Base-by-base conservation (phyloP, 1,140 invertebrate species). In the Bombus soroeensis region DNA sequence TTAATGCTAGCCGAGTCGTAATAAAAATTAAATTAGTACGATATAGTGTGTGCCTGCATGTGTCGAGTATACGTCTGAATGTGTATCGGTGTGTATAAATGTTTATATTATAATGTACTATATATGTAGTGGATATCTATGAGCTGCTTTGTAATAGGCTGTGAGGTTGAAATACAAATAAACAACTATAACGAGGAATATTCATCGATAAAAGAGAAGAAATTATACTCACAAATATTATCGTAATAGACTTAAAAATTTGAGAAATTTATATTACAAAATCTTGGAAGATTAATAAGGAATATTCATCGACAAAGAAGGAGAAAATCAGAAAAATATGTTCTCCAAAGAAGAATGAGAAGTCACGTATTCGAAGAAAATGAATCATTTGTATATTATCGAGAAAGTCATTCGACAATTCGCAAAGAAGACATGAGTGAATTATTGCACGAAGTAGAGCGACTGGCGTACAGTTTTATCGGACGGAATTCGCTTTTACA, bases 321-420 rank as follows among this genome's bases (percentile, higher is more conserved):
- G 34, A 53, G 18, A 74, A 53, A 22, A 32, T 47, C 18, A 8
- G 18, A 22, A 59, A 59, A 77, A 37, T 37, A 47, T 68, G 34
- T 37, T 8, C 1, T n/a, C 2, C 1, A 10, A 68, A 25, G 9
- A 79, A 68, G 39, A 68, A 37, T 10, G 22, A 15, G 12, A n/a
- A 25, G 13, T 28, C n/a, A 47, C 47, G 47, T 1, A 32, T 66
- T 66, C n/a, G n/a, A 78, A 28, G 10, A n/a, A 5, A 2, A 64
- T 79, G n/a, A 79, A 68, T 79, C 25, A 79, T 66, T 79, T 25
- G 13, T 12, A 34, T 12, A 68, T 79, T 79, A 79, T 79, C 41
- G 64, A 68, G 41, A 25, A 41, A n/a, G 18, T 79, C 77, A 70
- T 79, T 79, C 47, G 64, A 70, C 32, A 68, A 79, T 79, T 68